Base-by-base conservation (phyloP, 2,888 invertebrate species). In the Siphlonurus alternatus region DNA sequence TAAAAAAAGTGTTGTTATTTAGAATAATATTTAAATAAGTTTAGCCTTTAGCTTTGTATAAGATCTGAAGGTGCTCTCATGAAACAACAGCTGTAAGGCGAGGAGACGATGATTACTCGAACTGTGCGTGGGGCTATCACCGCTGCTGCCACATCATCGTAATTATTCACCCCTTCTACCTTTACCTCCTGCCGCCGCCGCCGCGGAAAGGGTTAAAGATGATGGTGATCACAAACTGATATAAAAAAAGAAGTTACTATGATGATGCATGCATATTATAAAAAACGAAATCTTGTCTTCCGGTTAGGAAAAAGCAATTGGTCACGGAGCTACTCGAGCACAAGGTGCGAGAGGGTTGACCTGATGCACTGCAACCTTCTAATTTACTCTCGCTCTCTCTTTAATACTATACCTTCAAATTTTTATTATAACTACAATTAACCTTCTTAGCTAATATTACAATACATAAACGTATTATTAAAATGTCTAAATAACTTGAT, bases 211-310 rank as follows among this genome's bases (percentile, higher is more conserved):
- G 38, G 38, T 38, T 38, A 38, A 38, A 38, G 38, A 38, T 38
- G 38, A 38, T 38, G 38, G 38, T 38, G 38, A 5, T 5, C 5
- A 10, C 38, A 38, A 10, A 38, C 5, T 38, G 15, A 38, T 38
- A 38, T 15, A 15, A 10, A 38, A 38, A 38, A 38, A n/a, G 15
- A 38, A 38, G 5, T 38, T 53, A 65, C 59, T 56, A 60, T 71
- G 70, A 74, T 73, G 75, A 75, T 80, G 81, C 81, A 79, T 81
- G 81, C 80, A 81, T 81, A 80, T 10, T 18, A 25, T 15, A 38
- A 62, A 18, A 51, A 25, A 23, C 53, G 56, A 64, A 25, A 38
- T 38, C 38, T 38, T 38, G 38, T 10, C 38, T 38, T 38, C 38
- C 38, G 38, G 38, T 38, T 10, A 10, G 15, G 5, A 38, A 38